Percentiles rank a stretch among this genome's conserved stretches.
phyloP scores from a whole-genome alignment of 2,797 vertebrate species.

The Ptychobarbus kaznakovi region DNA sequence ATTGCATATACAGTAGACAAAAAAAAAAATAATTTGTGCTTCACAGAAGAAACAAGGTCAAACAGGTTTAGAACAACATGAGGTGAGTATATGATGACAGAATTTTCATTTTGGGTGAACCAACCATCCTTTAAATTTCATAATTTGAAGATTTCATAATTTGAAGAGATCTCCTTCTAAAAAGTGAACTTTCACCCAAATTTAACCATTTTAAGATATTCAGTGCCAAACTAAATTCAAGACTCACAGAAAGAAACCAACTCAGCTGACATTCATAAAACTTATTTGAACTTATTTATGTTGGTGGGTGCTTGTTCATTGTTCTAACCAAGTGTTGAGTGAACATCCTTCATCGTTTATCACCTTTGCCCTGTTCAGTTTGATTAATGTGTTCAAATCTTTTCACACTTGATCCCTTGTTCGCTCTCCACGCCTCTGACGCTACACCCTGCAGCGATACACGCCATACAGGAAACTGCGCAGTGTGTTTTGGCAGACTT shows the following conservation, averaged over 20 bases:
- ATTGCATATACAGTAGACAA: neutral
- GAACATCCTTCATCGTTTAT: constrained; percentile 12
- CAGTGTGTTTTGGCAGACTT: constrained; percentile 71
- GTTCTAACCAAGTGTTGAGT: constrained; percentile 31
- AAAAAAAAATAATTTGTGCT: neutral
- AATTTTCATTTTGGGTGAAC: neutral
- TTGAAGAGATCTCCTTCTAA: neutral
- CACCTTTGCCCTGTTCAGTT: constrained; percentile 18
- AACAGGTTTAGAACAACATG: neutral
- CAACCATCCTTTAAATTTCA: neutral
- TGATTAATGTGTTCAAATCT: constrained; percentile 27
- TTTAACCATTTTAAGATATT: neutral
- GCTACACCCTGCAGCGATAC: neutral
- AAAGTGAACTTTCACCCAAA: neutral
- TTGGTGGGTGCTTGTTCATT: constrained; percentile 28
- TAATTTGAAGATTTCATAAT: neutral
- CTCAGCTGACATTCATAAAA: neutral
- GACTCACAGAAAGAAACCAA: neutral
- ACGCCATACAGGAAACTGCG: constrained; percentile 61
- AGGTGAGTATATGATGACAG: neutral
- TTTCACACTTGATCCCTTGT: constrained; percentile 29
- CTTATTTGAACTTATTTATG: neutral
- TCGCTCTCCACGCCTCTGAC: neutral
- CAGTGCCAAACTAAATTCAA: neutral
- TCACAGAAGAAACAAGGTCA: neutral